These are phyloP conservation scores for Speoplatyrhinus poulsoni DNA, from an alignment of 2,113 vertebrate genomes.

Conservation along the genomic window DNA sequence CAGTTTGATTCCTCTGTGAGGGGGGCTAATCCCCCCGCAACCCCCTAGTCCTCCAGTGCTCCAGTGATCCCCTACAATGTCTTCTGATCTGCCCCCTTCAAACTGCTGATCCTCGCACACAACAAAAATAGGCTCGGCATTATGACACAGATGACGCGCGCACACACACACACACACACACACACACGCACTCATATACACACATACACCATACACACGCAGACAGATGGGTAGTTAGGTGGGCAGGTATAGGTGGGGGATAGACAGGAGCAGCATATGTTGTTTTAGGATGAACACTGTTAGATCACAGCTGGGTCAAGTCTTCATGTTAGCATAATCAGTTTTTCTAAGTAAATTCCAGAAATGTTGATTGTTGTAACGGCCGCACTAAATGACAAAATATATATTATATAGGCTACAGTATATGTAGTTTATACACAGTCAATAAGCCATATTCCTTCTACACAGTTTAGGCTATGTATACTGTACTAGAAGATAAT, in stretches of 20 bases:
- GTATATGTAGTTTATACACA: no score
- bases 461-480: no score
- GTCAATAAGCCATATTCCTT: no score
- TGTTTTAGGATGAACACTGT: no score
- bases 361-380: no score
- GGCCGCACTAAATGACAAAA: no score
- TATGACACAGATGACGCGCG: not conserved
- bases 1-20: slow-evolving; percentile 70
- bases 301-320: no score
- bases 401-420: no score
- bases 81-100: slow-evolving; percentile 73
- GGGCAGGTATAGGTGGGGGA: not conserved
- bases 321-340: no score
- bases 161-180: slow-evolving; percentile 8
- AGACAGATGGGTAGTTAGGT: not conserved
- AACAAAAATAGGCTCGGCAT: slow-evolving; percentile 22
- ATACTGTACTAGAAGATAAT: no score
- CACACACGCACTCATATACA: slow-evolving; percentile 7
- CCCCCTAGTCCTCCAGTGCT: slow-evolving; percentile 36
- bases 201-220: not conserved
- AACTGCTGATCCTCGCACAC: slow-evolving; percentile 33
- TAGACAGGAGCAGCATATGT: not conserved
- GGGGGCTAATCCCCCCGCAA: slow-evolving; percentile 65
- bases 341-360: no score
- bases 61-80: slow-evolving; percentile 69